phyloP scores from a whole-genome alignment of 2,888 invertebrate genomes.

The Cerceris rybyensis region DNA sequence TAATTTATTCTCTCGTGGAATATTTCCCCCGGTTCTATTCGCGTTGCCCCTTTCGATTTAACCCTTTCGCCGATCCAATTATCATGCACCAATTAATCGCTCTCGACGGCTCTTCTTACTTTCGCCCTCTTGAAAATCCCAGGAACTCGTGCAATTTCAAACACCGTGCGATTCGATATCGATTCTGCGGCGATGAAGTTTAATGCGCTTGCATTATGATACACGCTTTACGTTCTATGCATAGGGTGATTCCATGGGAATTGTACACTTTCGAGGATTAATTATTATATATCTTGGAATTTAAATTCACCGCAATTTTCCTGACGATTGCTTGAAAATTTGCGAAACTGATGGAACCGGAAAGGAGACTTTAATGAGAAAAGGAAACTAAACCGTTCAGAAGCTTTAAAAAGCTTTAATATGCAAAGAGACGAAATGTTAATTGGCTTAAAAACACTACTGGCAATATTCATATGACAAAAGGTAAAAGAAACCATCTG shows the following conservation, averaged over 20 bases:
- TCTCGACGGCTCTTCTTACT: not conserved
- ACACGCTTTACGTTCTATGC: no score
- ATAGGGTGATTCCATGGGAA: no score
- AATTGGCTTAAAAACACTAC: no score
- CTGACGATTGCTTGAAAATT: not conserved
- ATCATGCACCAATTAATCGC: slow-evolving; percentile 1
- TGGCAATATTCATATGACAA: no score
- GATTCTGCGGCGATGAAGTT: not conserved
- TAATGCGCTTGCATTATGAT: not conserved
- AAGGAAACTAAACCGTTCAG: no score
- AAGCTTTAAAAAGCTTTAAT: no score
- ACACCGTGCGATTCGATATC: not conserved
- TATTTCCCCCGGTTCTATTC: not conserved
- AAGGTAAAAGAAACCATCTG: no score
- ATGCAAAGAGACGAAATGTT: no score
- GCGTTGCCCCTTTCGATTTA: not conserved
- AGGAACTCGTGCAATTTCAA: not conserved
- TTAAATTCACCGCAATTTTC: not conserved
- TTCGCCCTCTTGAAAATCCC: not conserved
- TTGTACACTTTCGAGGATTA: no score
- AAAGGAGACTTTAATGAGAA: no score
- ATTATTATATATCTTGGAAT: no score
- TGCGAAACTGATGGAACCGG: not conserved
- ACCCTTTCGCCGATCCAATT: not conserved
- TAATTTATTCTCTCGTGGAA: not conserved